Base-by-base conservation (phyloP, 2,888 invertebrate species). In the Sphaeridia pumilis region DNA sequence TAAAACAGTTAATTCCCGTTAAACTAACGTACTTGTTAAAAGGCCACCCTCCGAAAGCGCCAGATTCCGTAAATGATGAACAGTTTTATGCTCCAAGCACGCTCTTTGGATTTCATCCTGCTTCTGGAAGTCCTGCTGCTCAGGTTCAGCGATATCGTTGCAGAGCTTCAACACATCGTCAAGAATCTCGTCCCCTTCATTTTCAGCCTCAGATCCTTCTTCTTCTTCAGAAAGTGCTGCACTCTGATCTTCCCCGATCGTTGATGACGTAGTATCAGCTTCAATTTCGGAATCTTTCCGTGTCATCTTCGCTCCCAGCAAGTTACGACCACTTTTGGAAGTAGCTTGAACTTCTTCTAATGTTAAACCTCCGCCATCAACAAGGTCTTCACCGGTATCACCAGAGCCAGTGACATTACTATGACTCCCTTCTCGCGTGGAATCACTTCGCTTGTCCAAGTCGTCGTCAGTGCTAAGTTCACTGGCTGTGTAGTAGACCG, bases 41-140 rank as follows among this genome's bases (percentile, higher is more conserved):
- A 64, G 50, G 20, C 64, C 64, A 10, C 58, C 61, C 5, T 58
- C 52, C 0, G 60, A 54, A 49, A 60, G 51, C n/a, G 64, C 61
- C 4, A 62, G 41, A 45, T 46, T 46, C 21, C 56, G 36, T n/a
- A 64, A 41, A 21, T 47, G 45, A 12, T 24, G 17, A 3, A 62
- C 14, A 31, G 52, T 48, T n/a, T 47, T 49, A 7, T 10, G 10
- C 10, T 36, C 35, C 48, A 35, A 35, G 12, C 36, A 35, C 1
- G 61, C 59, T 21, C 48, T 31, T 28, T 58, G 53, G 49, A 63
- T 63, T 20, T 49, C 51, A 14, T 24, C 44, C 41, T 56, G 54
- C 45, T 62, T 62, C 22, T 52, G 34, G n/a, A 38, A 45, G 41
- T 64, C 58, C 1, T 48, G 52, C 3, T 57, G 51, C 21, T 54